phyloP scores from a whole-genome alignment of 2,113 vertebrate genomes.

The Coryphaenoides rupestris region DNA sequence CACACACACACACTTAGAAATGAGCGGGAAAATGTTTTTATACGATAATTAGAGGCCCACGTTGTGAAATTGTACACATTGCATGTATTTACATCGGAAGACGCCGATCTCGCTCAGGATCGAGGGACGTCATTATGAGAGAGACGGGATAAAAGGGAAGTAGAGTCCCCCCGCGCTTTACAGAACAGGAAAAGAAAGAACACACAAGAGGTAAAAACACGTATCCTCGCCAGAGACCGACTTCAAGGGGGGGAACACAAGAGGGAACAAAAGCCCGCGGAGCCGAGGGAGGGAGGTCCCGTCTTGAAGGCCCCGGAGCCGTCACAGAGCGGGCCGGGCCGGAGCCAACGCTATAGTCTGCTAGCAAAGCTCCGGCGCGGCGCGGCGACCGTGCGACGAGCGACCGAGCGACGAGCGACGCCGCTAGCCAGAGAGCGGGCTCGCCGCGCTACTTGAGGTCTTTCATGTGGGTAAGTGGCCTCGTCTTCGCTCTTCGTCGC shows the following conservation, averaged over 20 bases:
- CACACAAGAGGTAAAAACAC: constrained; percentile 33
- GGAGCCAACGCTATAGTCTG: constrained; percentile 12
- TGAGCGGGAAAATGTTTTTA: constrained; percentile 52
- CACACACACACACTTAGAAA: too few relatives aligned
- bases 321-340: constrained; percentile 17
- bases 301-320: constrained; percentile 27
- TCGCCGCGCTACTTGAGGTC: constrained; percentile 7
- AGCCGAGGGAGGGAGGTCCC: not conserved
- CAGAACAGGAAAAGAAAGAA: constrained; percentile 21
- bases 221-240: constrained; percentile 20
- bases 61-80: constrained; percentile 54
- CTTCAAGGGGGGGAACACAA: not conserved
- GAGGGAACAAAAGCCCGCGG: not conserved
- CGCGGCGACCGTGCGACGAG: too few relatives aligned
- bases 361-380: constrained; percentile 17
- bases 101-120: constrained; percentile 64
- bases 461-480: constrained; percentile 44
- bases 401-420: not conserved
- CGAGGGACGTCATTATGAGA: constrained; percentile 60
- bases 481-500: not conserved
- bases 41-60: constrained; percentile 62
- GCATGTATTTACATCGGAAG: constrained; percentile 59
- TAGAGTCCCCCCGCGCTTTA: not conserved
- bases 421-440: constrained; percentile 4
- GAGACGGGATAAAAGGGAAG: constrained; percentile 61